Evolutionary conservation across 2,888 invertebrate genomes (phyloP), one percentile per base, ranked within the genome.

Genomic region (Tipula confusa): DNA sequence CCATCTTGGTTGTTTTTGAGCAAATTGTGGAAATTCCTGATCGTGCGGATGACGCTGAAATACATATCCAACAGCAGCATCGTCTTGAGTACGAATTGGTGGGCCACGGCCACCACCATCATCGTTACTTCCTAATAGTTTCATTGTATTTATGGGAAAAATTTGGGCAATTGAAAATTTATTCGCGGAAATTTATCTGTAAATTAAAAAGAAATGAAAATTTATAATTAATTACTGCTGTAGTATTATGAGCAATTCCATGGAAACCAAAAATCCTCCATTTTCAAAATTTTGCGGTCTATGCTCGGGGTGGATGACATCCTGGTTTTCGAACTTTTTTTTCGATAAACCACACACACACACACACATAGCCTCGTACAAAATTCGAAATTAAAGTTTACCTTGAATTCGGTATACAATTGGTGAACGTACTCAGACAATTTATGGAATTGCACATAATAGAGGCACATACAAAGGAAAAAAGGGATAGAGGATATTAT

Each of bases 21-120:
- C 93, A 90, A 93, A 91, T 85, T 93, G 91, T 85, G 93, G 92
- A 88, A 96, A 93, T 88, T 97, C 96, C 84, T 93, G 93, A 88
- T 97, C 96, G 86, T 94, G 93, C 86, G 95, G 94, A 85, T 94
- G 94, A 86, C 95, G 90, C 89, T 96, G 96, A 89, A 96, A 98
- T 86, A 97, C 96, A 90, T 98, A 98, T 87, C 97, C 96, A 86
- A 97, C 97, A 89, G 95, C 94, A 85, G 96, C 96, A 92, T 97
- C 97, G 90, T 97, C 97, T 90, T 95, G 95, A 85, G 94, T 91
- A 87, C 94, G 93, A 90, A 92, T 92, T 89, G 92, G 94, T 88
- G 92, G 92, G 89, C 91, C 92, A 90, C 92, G 92, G 88, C 93
- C 92, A 92, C 92, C 93, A 89, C 90, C 90, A 87, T 91, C 92